A percentile compares a stretch with the other conserved stretches of the same genome.
These are phyloP conservation scores for Pachliopta kotzebuea DNA, from an alignment of 2,888 invertebrate genomes.

Conservation along the genomic window DNA sequence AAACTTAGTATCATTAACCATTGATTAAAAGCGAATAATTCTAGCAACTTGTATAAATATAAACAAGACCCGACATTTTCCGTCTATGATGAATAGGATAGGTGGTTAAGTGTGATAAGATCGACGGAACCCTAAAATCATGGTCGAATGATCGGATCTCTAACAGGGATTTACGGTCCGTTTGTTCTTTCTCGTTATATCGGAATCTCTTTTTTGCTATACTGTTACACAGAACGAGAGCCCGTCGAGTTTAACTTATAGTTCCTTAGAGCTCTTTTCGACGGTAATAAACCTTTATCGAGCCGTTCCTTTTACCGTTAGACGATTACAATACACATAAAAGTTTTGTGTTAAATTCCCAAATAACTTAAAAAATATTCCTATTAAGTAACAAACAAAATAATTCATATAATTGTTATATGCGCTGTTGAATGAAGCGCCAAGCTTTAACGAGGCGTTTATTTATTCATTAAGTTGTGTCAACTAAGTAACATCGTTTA, in stretches of 20 bases:
- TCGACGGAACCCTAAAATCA: slow-evolving; percentile 47
- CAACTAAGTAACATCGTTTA: no score
- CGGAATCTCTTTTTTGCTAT: slow-evolving; percentile 49
- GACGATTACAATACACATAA: slow-evolving; percentile 1
- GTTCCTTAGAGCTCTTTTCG: slow-evolving; percentile 36
- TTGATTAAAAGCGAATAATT: no score
- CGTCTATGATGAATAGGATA: slow-evolving; percentile 14
- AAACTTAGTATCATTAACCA: no score
- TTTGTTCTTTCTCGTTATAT: slow-evolving; percentile 54
- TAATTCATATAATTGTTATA: no score
- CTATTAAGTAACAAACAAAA: no score
- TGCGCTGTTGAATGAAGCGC: no score
- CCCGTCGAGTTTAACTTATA: slow-evolving; percentile 37
- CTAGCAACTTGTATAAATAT: no score
- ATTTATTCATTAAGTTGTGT: no score
- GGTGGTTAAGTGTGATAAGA: slow-evolving; percentile 42
- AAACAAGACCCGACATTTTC: slow-evolving; percentile 3
- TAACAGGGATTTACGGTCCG: slow-evolving; percentile 47
- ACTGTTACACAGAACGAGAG: slow-evolving; percentile 47
- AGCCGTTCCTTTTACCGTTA: slow-evolving; percentile 3
- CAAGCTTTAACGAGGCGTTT: no score
- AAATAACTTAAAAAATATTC: no score
- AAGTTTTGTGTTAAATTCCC: neutral
- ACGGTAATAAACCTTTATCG: slow-evolving; percentile 36
- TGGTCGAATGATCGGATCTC: slow-evolving; percentile 48